phyloP scores from a whole-genome alignment of 2,113 vertebrate species.

The human region DNA sequence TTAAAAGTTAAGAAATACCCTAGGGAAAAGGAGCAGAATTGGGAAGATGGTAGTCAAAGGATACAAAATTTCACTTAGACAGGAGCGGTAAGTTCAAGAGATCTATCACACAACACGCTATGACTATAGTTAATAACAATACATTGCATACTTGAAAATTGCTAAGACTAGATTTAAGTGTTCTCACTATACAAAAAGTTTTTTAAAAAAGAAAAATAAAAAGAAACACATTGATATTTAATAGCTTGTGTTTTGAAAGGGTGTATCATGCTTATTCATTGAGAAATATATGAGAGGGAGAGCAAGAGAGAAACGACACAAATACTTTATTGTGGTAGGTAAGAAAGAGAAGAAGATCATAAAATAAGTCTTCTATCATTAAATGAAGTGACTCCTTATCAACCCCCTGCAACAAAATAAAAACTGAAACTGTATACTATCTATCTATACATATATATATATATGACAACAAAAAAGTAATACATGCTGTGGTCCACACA shows the following conservation, averaged over 20 bases:
- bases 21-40: neutral
- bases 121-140: neutral
- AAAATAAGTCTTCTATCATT: neutral
- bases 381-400: neutral
- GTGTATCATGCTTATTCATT: neutral
- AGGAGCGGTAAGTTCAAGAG: neutral
- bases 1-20: neutral
- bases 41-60: neutral
- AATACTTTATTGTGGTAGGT: neutral
- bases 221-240: neutral
- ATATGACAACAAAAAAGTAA: neutral
- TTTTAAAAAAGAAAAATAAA: neutral
- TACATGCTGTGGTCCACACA: neutral
- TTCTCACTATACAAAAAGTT: neutral
- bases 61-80: neutral
- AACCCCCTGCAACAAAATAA: neutral
- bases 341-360: neutral
- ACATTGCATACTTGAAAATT: neutral
- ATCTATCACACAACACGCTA: neutral
- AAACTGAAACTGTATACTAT: neutral
- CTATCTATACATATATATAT: too few species aligned
- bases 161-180: neutral
- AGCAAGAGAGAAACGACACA: neutral
- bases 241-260: neutral
- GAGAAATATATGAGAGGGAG: neutral